Conservation (phyloP, 2,113 vertebrate genomes). For the Crotalus horridus region DNA sequence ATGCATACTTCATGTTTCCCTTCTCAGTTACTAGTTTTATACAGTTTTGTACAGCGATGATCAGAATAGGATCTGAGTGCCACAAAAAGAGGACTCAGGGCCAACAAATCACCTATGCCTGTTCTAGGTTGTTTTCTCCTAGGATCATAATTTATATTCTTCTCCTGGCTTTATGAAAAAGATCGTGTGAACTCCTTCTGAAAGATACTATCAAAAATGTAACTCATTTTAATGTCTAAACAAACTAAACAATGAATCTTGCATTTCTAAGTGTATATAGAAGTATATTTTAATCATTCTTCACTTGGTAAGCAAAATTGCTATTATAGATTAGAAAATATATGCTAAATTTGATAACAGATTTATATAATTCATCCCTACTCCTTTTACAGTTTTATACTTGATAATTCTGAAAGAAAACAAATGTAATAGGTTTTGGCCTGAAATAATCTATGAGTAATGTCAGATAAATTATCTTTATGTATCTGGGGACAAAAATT, state of each 20-base stretch:
- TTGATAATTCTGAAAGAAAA: constrained; percentile 31
- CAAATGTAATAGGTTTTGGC: constrained; percentile 34
- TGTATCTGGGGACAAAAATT: constrained; percentile 16
- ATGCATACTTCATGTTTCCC: not conserved
- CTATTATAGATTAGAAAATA: constrained; percentile 14
- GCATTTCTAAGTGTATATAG: constrained; percentile 12
- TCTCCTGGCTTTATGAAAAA: not conserved
- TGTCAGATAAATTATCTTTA: constrained; percentile 16
- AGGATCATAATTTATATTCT: not conserved
- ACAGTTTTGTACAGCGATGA: not conserved
- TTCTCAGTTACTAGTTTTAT: not conserved
- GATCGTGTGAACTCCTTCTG: not conserved
- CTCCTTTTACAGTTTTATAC: constrained; percentile 31
- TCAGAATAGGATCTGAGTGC: not conserved
- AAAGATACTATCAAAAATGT: not conserved
- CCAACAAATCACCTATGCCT: not conserved
- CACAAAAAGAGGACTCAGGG: not conserved
- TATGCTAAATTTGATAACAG: constrained; percentile 19
- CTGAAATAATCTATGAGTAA: constrained; percentile 30
- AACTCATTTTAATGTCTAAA: not conserved
- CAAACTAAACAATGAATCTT: not conserved
- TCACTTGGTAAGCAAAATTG: constrained; percentile 16
- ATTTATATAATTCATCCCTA: constrained; percentile 1
- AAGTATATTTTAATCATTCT: constrained; percentile 5
- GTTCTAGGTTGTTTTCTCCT: not conserved